These are phyloP conservation scores for Strix uralensis DNA, from an alignment of 2,113 vertebrate species.

Conservation along the genomic window DNA sequence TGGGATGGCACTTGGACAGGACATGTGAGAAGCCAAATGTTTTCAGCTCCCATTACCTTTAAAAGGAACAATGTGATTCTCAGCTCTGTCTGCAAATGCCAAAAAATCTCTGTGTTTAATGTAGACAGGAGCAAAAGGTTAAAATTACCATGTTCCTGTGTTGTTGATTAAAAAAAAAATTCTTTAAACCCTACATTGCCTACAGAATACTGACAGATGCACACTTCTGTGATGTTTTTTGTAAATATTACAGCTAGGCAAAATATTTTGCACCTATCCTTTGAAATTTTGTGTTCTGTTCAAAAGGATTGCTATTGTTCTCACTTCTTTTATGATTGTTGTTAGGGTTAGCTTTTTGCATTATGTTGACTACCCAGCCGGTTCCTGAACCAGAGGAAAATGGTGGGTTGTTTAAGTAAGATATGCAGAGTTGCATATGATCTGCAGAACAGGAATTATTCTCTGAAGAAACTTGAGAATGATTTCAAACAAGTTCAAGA, in stretches of 20 bases:
- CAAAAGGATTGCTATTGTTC: background rate
- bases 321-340: background rate
- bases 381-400: background rate
- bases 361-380: background rate
- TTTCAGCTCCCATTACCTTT: background rate
- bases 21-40: background rate
- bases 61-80: background rate
- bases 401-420: background rate
- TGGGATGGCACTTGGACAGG: background rate
- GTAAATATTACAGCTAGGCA: background rate
- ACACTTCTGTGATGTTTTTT: background rate
- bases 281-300: background rate
- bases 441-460: background rate
- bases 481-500: background rate
- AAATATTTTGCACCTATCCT: background rate
- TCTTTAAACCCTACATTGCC: background rate
- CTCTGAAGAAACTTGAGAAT: background rate
- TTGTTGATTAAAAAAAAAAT: background rate
- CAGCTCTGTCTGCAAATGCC: background rate
- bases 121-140: background rate
- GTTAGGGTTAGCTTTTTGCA: background rate
- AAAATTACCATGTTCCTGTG: background rate
- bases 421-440: background rate
- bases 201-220: background rate
- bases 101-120: background rate